phyloP scores from a whole-genome alignment of 1,140 invertebrate genomes.

The Drosophila asahinai region DNA sequence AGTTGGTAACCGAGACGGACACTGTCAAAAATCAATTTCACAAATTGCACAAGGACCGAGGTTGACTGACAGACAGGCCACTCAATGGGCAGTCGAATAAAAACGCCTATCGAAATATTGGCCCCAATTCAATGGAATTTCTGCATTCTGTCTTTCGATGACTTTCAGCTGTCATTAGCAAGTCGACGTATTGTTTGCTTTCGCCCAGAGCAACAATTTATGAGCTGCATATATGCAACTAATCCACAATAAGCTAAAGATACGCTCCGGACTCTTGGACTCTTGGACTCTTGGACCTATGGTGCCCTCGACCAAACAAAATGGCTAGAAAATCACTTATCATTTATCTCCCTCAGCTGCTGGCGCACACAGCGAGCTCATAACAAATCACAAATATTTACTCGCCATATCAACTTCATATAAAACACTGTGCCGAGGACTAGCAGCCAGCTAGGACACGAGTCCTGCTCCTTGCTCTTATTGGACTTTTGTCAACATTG shows the following conservation, averaged over 20 bases:
- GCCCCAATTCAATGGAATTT: constrained; percentile 14
- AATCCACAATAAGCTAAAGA: constrained; percentile 46
- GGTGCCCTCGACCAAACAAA: constrained; percentile 29
- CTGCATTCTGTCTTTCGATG: constrained; percentile 14
- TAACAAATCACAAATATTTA: constrained; percentile 84
- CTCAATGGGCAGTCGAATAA: constrained; percentile 30
- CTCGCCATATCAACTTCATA: constrained; percentile 80
- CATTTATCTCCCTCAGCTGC: constrained; percentile 73
- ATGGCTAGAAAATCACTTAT: constrained; percentile 79
- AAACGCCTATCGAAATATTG: constrained; percentile 7
- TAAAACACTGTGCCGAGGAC: constrained; percentile 65
- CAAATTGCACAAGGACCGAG: constrained; percentile 52
- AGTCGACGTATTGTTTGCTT: constrained; percentile 42
- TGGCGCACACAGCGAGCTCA: constrained; percentile 53
- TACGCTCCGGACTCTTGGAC: neutral
- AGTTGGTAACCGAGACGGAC: constrained; percentile 49
- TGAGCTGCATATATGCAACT: constrained; percentile 34
- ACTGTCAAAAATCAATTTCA: constrained; percentile 78
- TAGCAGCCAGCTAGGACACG: constrained; percentile 18
- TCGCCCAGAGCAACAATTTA: constrained; percentile 37
- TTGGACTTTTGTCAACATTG: constrained; percentile 80
- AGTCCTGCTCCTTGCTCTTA: constrained; percentile 62
- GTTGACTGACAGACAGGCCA: constrained; percentile 8
- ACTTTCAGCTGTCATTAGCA: constrained; percentile 47
- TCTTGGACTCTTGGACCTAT: neutral